A percentile compares a stretch with the other conserved stretches of the same genome.
These are phyloP conservation scores for Accipiter cooperii DNA, from an alignment of 2,113 vertebrate genomes.

Conservation along the genomic window DNA sequence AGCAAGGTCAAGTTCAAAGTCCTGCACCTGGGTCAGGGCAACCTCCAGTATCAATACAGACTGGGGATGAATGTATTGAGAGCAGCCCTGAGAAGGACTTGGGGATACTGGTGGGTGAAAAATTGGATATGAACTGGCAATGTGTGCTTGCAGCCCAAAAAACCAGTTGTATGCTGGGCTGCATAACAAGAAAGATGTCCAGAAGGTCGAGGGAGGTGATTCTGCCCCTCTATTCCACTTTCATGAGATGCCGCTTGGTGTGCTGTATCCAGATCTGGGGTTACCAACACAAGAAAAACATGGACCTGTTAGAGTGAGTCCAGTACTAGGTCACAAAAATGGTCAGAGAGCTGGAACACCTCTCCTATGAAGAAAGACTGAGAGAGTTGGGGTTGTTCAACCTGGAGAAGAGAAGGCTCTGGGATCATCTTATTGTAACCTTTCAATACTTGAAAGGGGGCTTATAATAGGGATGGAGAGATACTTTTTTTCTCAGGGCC, in stretches of 20 bases:
- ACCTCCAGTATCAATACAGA: no score
- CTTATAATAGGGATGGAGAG: background rate
- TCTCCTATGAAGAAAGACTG: background rate
- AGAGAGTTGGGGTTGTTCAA: background rate
- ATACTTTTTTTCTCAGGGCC: background rate
- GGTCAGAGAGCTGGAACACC: background rate
- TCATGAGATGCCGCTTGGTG: background rate
- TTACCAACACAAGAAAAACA: background rate
- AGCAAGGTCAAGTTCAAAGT: background rate
- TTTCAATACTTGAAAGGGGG: background rate
- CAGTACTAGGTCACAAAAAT: background rate
- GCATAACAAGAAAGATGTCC: background rate
- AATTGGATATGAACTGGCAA: no score
- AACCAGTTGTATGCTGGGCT: background rate
- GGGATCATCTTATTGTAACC: rapidly evolving
- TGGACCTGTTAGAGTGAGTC: background rate
- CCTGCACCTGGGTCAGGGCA: background rate
- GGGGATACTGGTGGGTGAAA: no score
- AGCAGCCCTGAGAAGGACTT: background rate
- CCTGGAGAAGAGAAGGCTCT: background rate
- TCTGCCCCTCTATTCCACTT: background rate
- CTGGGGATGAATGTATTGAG: no score
- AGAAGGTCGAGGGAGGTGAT: background rate
- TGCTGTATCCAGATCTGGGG: background rate
- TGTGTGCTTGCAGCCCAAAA: background rate